These are phyloP conservation scores for Luidia sarsii DNA, from an alignment of 53 echinoderm and acorn worm species.

Conservation along the genomic window DNA sequence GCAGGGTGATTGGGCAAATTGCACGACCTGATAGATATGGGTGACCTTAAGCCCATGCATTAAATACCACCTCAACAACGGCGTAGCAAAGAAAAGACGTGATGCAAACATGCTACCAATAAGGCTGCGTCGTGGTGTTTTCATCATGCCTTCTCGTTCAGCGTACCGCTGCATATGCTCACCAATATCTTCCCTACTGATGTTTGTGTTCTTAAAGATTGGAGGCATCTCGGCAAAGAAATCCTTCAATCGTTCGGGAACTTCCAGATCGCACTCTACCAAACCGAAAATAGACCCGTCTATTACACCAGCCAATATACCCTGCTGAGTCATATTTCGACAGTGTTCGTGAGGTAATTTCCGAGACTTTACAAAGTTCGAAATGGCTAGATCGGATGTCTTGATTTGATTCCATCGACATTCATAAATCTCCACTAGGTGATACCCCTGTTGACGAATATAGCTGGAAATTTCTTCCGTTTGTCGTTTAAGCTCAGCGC, in stretches of 20 bases:
- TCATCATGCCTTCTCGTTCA: not conserved
- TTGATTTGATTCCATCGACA: conserved; percentile 17
- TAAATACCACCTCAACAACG: conserved; percentile 56
- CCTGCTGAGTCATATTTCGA: conserved; percentile 6
- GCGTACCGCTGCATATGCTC: conserved; percentile 52
- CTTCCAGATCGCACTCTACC: conserved; percentile 50
- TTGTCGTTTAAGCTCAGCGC: conserved; percentile 1
- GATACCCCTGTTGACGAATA: conserved; percentile 27
- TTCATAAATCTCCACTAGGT: conserved; percentile 42
- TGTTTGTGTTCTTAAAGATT: conserved; percentile 47
- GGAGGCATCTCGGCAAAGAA: conserved; percentile 63
- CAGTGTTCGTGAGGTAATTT: not conserved
- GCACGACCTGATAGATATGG: conserved; percentile 40
- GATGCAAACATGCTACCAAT: conserved; percentile 59
- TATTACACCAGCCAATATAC: conserved; percentile 7
- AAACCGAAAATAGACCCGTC: conserved; percentile 45
- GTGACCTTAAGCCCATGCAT: conserved; percentile 37
- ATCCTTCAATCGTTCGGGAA: conserved; percentile 21
- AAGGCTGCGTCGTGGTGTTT: conserved; percentile 50
- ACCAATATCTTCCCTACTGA: conserved; percentile 49
- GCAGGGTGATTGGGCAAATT: conserved; percentile 23
- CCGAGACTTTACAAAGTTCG: not conserved
- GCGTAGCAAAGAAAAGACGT: conserved; percentile 46
- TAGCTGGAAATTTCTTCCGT: conserved; percentile 29
- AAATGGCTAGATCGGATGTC: not conserved